Evolutionary conservation across 2,888 invertebrate genomes (phyloP).

Genomic region (Junonia oenone): DNA sequence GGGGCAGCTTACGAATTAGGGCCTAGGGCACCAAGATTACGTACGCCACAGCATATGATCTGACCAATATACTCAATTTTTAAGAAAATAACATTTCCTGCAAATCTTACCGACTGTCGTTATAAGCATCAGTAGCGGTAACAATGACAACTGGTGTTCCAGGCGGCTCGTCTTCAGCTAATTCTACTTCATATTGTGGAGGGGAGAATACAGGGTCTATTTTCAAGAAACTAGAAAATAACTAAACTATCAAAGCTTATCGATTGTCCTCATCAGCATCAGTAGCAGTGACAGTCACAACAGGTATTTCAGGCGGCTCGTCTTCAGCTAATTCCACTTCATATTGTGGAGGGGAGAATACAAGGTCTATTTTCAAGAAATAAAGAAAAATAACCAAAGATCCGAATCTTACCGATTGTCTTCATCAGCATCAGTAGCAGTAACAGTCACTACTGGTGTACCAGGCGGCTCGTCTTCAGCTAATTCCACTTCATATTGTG

Average conservation of each 20-base stretch:
- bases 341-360: too few species aligned
- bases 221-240: neutral
- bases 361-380: conserved; percentile 86
- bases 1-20: too few species aligned
- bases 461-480: too few species aligned
- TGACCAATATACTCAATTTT: too few species aligned
- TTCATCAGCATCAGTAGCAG: conserved; percentile 94
- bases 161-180: conserved; percentile 93
- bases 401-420: conserved; percentile 84
- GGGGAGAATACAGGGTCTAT: conserved; percentile 96
- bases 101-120: conserved; percentile 85
- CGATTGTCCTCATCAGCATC: conserved; percentile 93
- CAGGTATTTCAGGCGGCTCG: conserved; percentile 92
- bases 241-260: too few species aligned
- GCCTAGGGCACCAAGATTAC: too few species aligned
- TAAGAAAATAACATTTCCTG: too few species aligned
- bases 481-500: too few species aligned
- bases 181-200: conserved; percentile 93
- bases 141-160: conserved; percentile 94
- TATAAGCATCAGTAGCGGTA: conserved; percentile 93
- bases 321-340: too few species aligned
- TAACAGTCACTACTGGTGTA: conserved; percentile 92
- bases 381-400: too few species aligned
- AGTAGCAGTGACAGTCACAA: conserved; percentile 91
- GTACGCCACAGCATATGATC: too few species aligned